Percentiles rank a stretch among this genome's conserved stretches.
Evolutionary conservation across 2,113 vertebrate species (phyloP).

Genomic region (Aix galericulata): DNA sequence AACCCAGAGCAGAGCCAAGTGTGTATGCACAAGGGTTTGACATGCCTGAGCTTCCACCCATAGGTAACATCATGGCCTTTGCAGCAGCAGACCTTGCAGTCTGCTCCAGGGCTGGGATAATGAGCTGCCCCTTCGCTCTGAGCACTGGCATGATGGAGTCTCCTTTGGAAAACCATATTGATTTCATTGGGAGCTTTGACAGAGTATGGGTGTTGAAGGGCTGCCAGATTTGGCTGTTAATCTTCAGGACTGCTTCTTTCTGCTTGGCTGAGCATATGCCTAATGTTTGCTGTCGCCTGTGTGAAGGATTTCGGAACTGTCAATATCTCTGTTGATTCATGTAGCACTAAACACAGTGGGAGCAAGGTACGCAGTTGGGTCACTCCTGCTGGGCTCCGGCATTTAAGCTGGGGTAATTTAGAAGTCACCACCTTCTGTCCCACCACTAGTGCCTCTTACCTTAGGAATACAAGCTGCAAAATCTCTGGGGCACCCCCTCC

Average conservation of each 20-base stretch:
- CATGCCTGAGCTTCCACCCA: neutral
- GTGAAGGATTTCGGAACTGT: slow-evolving; percentile 53
- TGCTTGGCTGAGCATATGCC: slow-evolving; percentile 16
- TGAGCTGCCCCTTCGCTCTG: neutral
- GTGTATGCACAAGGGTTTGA: neutral
- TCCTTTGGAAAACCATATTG: slow-evolving; percentile 15
- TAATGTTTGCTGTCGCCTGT: neutral
- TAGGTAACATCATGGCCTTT: neutral
- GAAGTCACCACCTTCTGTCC: neutral
- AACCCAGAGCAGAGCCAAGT: neutral
- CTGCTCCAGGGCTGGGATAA: neutral
- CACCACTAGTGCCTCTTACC: neutral
- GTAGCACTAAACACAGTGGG: neutral
- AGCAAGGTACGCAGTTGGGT: neutral
- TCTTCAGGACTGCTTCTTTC: slow-evolving; percentile 55
- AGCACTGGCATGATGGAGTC: neutral
- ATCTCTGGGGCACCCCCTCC: neutral
- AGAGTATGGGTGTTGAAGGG: neutral
- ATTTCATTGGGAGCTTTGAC: slow-evolving; percentile 46
- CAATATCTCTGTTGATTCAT: slow-evolving; percentile 8
- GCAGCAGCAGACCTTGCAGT: neutral
- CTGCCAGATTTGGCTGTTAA: slow-evolving; percentile 45
- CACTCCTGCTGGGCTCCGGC: neutral
- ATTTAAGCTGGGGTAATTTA: neutral
- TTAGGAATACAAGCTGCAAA: neutral